A percentile compares a stretch with the other conserved stretches of the same genome.
These are phyloP conservation scores for Danio tinwini DNA, from an alignment of 2,797 vertebrate genomes.

Conservation along the genomic window DNA sequence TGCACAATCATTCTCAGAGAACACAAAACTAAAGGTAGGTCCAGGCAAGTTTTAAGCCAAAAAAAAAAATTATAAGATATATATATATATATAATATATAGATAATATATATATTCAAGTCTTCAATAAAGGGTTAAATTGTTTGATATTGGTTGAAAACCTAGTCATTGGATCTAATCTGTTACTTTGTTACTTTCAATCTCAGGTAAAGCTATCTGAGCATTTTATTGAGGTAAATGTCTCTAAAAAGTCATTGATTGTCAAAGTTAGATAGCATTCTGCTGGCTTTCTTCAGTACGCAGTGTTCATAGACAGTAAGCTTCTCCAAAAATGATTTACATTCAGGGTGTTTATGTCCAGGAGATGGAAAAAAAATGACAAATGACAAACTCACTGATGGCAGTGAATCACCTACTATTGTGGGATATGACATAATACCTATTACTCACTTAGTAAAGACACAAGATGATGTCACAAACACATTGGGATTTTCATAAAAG, in stretches of 20 bases:
- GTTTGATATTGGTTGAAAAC: too few relatives aligned
- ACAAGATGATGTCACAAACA: constrained; percentile 16
- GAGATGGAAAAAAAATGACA: not conserved
- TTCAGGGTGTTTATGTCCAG: not conserved
- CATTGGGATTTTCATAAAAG: not conserved
- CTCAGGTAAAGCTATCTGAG: not conserved
- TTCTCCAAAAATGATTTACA: not conserved
- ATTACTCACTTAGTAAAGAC: not conserved
- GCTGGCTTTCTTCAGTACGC: not conserved
- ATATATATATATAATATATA: too few relatives aligned
- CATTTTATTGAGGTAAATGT: not conserved
- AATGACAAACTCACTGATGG: not conserved
- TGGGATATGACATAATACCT: not conserved
- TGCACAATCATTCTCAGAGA: too few relatives aligned
- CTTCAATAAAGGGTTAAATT: too few relatives aligned
- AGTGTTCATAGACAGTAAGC: not conserved
- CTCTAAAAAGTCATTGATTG: not conserved
- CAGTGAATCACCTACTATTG: not conserved
- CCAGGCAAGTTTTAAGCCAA: too few relatives aligned
- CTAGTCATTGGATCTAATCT: too few relatives aligned
- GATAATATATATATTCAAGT: too few relatives aligned
- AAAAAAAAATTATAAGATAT: too few relatives aligned
- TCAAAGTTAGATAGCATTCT: not conserved
- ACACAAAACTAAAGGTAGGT: too few relatives aligned
- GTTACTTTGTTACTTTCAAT: too few relatives aligned